Evolutionary conservation across 2,888 invertebrate species (phyloP).

Genomic region (Frankliniella intonsa): DNA sequence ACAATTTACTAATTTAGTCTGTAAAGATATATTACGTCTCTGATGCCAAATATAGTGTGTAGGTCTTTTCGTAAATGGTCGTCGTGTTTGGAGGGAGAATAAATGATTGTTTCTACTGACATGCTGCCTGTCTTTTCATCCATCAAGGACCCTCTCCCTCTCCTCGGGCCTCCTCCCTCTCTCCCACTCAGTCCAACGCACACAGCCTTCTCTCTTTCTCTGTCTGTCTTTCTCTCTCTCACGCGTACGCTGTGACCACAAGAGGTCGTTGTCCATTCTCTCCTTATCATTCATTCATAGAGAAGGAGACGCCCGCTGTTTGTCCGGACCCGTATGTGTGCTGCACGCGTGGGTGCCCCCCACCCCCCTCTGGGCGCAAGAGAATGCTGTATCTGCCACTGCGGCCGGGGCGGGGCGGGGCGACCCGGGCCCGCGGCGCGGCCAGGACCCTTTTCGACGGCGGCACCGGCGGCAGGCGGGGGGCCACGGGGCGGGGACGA

Average conservation of each 20-base stretch:
- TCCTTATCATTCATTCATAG: too few species aligned
- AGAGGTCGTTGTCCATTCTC: too few species aligned
- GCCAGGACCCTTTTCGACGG: not conserved
- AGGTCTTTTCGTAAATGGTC: not conserved
- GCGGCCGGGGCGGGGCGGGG: not conserved
- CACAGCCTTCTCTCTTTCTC: too few species aligned
- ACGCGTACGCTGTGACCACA: too few species aligned
- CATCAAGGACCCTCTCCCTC: too few species aligned
- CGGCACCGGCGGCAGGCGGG: not conserved
- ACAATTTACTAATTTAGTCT: not conserved
- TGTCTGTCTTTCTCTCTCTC: too few species aligned
- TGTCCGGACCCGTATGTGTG: not conserved
- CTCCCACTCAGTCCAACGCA: not conserved
- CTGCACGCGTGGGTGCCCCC: not conserved
- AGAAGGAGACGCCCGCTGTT: too few species aligned
- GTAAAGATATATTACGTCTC: not conserved
- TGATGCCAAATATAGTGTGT: slow-evolving; percentile 7
- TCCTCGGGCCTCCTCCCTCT: too few species aligned
- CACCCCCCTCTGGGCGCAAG: not conserved
- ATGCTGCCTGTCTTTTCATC: not conserved
- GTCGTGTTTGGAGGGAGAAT: not conserved
- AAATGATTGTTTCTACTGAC: not conserved
- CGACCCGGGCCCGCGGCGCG: not conserved
- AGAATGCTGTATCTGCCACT: not conserved
- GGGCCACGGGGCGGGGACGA: not conserved